Conservation (phyloP, 2,113 vertebrate species). For the Ranitomeya variabilis region DNA sequence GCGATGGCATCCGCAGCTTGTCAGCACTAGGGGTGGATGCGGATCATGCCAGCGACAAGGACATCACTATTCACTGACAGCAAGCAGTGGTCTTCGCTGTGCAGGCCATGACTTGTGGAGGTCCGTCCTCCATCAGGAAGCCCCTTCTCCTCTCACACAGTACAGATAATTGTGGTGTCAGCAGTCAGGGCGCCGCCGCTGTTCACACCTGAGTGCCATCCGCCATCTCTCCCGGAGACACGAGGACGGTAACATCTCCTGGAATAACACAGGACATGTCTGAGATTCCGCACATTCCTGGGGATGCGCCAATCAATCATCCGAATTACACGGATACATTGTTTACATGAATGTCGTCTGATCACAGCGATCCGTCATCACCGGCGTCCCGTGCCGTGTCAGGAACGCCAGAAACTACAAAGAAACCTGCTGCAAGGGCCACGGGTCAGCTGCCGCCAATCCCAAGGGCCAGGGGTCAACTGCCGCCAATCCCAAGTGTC, state of each 20-base stretch:
- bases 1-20: no score
- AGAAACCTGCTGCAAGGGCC: no score
- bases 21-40: no score
- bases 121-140: no score
- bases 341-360: conserved; percentile 16
- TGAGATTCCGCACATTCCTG: conserved; percentile 48
- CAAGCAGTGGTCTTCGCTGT: no score
- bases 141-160: not conserved
- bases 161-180: not conserved
- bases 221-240: conserved; percentile 50
- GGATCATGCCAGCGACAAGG: no score
- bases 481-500: no score
- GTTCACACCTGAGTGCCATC: not conserved
- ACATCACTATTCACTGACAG: no score
- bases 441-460: no score
- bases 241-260: conserved; percentile 27
- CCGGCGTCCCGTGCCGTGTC: not conserved
- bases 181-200: not conserved
- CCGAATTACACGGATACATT: not conserved
- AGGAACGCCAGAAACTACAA: not conserved
- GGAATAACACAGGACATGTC: conserved; percentile 18
- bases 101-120: no score
- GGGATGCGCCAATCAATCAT: conserved; percentile 13
- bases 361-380: not conserved
- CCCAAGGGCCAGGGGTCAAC: no score